Evolutionary conservation across 2,888 invertebrate genomes (phyloP).

Genomic region (Thera obeliscata): DNA sequence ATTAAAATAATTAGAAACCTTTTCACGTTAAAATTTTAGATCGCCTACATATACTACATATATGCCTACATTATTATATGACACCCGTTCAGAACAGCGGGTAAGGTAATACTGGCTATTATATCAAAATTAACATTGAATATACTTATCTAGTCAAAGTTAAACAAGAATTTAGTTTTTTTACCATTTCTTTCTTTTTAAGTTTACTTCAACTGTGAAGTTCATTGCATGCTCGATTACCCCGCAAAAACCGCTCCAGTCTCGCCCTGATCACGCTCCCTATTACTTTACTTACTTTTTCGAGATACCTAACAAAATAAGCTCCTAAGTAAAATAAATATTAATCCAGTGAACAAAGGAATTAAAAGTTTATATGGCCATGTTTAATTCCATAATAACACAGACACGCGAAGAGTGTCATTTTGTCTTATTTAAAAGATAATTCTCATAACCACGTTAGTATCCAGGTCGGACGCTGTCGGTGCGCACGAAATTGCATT

Average conservation of each 20-base stretch:
- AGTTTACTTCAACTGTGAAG: constrained; percentile 42
- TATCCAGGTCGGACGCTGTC: constrained; percentile 51
- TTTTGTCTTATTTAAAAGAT: constrained; percentile 23
- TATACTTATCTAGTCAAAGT: background rate
- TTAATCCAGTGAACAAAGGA: constrained; percentile 21
- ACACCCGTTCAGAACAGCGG: background rate
- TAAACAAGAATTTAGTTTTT: constrained; percentile 24
- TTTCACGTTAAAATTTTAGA: too few relatives aligned
- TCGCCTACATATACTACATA: too few relatives aligned
- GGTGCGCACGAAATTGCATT: constrained; percentile 71
- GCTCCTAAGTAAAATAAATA: constrained; percentile 2
- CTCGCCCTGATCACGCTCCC: constrained; percentile 18
- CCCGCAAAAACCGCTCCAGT: constrained; percentile 43
- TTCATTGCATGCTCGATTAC: constrained; percentile 58
- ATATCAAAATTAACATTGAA: background rate
- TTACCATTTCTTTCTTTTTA: constrained; percentile 22
- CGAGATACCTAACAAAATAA: too few relatives aligned
- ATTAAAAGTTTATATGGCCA: constrained; percentile 17
- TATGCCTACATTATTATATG: background rate
- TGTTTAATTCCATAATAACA: constrained; percentile 25
- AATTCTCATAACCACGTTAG: constrained; percentile 49
- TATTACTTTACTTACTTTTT: too few relatives aligned
- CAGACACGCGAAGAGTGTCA: constrained; percentile 21
- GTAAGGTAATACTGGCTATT: background rate
- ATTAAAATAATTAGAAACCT: too few relatives aligned